These are phyloP conservation scores for Petrosia ficiformis DNA, from an alignment of 37 sponge, comb jelly and placozoan species.

Conservation along the genomic window DNA sequence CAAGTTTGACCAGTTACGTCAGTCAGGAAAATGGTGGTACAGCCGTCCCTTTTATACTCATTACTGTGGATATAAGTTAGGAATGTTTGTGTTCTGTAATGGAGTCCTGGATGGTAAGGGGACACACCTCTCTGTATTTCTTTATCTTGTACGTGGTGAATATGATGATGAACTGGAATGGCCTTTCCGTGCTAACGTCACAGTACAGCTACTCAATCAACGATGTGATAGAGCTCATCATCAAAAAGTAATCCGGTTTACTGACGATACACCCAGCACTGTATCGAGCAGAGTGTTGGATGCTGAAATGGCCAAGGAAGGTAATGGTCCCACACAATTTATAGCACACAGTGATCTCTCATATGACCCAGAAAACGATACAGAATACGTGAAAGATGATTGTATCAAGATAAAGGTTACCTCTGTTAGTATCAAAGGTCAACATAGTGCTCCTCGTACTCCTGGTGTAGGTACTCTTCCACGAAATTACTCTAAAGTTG, in stretches of 20 bases:
- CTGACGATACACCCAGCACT: neutral
- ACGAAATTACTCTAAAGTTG: neutral
- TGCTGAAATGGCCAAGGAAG: neutral
- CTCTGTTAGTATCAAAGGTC: neutral
- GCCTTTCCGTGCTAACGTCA: neutral
- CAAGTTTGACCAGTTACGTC: neutral
- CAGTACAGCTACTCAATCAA: neutral
- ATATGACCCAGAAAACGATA: neutral
- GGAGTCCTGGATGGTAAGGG: neutral
- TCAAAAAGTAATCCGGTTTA: neutral
- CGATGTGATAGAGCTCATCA: neutral
- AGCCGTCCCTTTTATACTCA: slow-evolving; percentile 5
- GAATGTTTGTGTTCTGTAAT: neutral
- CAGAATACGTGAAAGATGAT: slow-evolving; percentile 3
- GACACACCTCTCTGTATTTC: neutral
- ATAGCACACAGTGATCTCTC: neutral
- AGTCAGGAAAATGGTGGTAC: neutral
- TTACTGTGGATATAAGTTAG: neutral
- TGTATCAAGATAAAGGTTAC: neutral
- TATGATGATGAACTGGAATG: slow-evolving; percentile 8
- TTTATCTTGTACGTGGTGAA: neutral
- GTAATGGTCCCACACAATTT: neutral
- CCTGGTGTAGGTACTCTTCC: neutral
- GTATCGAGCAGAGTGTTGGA: neutral
- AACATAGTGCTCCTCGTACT: neutral